Percentiles rank a stretch among this genome's conserved stretches.
phyloP scores from a whole-genome alignment of 2,888 invertebrate genomes.

The Agonopterix heracliana region DNA sequence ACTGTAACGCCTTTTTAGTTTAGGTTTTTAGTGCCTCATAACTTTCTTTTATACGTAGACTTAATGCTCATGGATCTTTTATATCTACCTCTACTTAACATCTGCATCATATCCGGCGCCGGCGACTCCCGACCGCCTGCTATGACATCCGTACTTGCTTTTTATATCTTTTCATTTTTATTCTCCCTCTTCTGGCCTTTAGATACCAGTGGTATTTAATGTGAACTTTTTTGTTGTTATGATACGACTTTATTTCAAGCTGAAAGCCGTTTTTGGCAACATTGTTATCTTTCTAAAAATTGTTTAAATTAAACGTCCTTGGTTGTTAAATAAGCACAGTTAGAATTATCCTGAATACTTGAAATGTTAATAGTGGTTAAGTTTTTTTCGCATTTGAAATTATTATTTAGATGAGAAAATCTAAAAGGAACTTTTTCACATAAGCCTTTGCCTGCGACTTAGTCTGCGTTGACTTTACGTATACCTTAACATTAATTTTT shows the following conservation, averaged over 20 bases:
- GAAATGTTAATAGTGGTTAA: too few species aligned
- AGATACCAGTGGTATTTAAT: conserved; percentile 20
- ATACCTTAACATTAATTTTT: too few species aligned
- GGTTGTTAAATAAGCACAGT: too few species aligned
- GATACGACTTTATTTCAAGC: not conserved
- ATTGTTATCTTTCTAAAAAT: too few species aligned
- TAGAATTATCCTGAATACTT: too few species aligned
- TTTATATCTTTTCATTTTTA: conserved; percentile 47
- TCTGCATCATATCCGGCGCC: conserved; percentile 41
- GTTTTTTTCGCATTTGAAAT: too few species aligned
- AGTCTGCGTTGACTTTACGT: too few species aligned
- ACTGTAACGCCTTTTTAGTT: conserved; percentile 4
- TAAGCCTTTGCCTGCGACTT: too few species aligned
- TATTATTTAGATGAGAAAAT: too few species aligned
- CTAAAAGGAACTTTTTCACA: too few species aligned
- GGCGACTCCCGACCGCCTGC: conserved; percentile 25
- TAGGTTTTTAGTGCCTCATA: conserved; percentile 15
- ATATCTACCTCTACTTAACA: conserved; percentile 36
- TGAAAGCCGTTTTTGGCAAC: too few species aligned
- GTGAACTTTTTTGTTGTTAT: conserved; percentile 16
- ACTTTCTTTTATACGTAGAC: conserved; percentile 22
- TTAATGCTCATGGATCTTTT: conserved; percentile 19
- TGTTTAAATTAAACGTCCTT: too few species aligned
- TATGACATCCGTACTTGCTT: conserved; percentile 45
- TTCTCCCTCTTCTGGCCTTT: conserved; percentile 25